Evolutionary conservation across 2,888 invertebrate genomes (phyloP).

Genomic region (Mellilla xanthometata): DNA sequence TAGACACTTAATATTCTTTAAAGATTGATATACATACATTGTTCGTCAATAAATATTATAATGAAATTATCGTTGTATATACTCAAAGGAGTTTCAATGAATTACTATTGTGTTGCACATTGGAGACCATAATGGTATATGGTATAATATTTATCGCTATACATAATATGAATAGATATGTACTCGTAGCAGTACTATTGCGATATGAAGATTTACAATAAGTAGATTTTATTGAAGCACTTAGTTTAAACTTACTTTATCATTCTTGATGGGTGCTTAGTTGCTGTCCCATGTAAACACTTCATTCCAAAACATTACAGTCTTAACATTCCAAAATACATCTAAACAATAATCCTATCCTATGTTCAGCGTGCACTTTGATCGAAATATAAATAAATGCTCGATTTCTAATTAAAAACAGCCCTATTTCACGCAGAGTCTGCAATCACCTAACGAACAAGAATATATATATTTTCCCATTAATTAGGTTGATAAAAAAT

Average conservation of each 20-base stretch:
- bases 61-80: not conserved
- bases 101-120: not conserved
- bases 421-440: too few species aligned
- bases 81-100: not conserved
- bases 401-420: not conserved
- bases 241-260: slow-evolving; percentile 1
- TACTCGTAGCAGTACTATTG: slow-evolving; percentile 1
- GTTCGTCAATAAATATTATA: slow-evolving; percentile 1
- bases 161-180: not conserved
- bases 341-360: not conserved
- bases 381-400: not conserved
- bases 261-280: slow-evolving; percentile 2
- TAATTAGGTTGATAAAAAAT: too few species aligned
- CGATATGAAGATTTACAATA: not conserved
- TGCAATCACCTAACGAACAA: too few species aligned
- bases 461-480: too few species aligned
- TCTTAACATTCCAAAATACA: slow-evolving; percentile 9
- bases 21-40: not conserved
- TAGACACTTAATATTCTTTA: slow-evolving; percentile 2
- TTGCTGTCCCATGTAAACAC: slow-evolving; percentile 1
- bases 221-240: not conserved
- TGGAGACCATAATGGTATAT: not conserved
- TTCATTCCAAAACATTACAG: slow-evolving; percentile 8
- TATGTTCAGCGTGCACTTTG: not conserved
- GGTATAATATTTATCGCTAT: not conserved